Conservation (phyloP, 1,140 invertebrate species). For the Chlorops oryzae region DNA sequence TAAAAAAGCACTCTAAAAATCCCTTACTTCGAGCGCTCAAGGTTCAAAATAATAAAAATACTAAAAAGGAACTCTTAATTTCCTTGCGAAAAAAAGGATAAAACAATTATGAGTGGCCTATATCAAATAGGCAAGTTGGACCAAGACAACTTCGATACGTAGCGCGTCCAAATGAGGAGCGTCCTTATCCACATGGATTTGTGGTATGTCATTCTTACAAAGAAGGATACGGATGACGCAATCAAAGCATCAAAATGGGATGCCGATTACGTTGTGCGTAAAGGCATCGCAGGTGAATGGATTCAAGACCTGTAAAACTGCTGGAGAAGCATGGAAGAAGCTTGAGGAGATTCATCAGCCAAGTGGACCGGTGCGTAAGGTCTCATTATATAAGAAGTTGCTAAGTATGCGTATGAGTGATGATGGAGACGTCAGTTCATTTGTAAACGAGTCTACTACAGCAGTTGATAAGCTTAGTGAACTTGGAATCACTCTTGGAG, state of each 20-base stretch:
- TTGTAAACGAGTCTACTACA: constrained; percentile 5
- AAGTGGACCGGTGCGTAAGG: constrained; percentile 11
- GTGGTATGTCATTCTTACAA: background rate
- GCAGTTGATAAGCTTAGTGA: constrained; percentile 13
- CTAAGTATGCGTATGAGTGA: constrained; percentile 7
- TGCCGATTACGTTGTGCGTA: constrained; percentile 6
- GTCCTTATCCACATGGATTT: background rate
- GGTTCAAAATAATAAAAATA: no score
- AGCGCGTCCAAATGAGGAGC: constrained; percentile 2
- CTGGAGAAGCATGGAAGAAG: constrained; percentile 8
- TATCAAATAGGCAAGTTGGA: constrained; percentile 12
- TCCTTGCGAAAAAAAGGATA: no score
- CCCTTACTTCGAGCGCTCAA: no score
- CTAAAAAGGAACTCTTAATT: no score
- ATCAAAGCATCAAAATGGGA: constrained; percentile 1
- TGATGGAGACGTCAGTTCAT: background rate
- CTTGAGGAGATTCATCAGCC: constrained; percentile 10
- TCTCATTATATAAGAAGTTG: constrained; percentile 13
- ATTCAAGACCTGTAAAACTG: constrained; percentile 7
- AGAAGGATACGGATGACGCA: background rate
- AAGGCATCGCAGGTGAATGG: constrained; percentile 7
- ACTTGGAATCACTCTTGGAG: constrained; percentile 9
- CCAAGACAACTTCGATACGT: constrained; percentile 9
- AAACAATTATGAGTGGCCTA: no score
- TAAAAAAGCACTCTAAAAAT: no score